phyloP scores from a whole-genome alignment of 2,797 vertebrate genomes.

The Antennarius maculatus region DNA sequence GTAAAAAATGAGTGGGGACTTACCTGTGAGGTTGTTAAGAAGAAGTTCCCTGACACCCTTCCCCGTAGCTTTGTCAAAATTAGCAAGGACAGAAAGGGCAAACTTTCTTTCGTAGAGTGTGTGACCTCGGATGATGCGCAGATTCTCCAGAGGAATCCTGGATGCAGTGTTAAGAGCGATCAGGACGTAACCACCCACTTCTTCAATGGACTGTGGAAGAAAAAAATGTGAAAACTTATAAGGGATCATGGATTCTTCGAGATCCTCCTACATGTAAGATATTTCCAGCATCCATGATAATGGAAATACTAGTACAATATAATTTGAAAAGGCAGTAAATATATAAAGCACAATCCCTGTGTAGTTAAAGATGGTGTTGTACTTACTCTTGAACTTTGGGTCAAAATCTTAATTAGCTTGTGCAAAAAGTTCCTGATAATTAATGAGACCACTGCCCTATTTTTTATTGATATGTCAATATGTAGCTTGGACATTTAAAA shows the following conservation, averaged over 20 bases:
- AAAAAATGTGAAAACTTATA: background rate
- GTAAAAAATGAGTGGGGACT: slow-evolving; percentile 21
- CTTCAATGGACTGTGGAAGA: slow-evolving; percentile 88
- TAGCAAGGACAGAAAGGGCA: slow-evolving; percentile 86
- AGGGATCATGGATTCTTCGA: background rate
- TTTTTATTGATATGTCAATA: background rate
- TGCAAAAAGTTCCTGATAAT: too few species aligned
- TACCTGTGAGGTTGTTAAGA: slow-evolving; percentile 89
- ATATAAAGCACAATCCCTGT: too few species aligned
- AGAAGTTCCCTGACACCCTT: slow-evolving; percentile 82
- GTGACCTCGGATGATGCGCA: slow-evolving; percentile 94
- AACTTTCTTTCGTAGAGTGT: slow-evolving; percentile 84
- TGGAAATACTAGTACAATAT: too few species aligned
- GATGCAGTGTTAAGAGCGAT: slow-evolving; percentile 88
- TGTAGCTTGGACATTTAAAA: too few species aligned
- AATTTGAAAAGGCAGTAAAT: background rate
- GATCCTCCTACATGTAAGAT: background rate
- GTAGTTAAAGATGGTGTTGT: background rate
- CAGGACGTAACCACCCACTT: slow-evolving; percentile 94
- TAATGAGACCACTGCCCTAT: background rate
- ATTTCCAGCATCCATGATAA: background rate
- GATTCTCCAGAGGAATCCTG: slow-evolving; percentile 89
- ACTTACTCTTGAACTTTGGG: background rate
- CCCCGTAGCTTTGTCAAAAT: slow-evolving; percentile 72
- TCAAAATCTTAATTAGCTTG: too few species aligned